phyloP scores from a whole-genome alignment of 2,888 invertebrate species.

The Rhagophthalmus giganteus region DNA sequence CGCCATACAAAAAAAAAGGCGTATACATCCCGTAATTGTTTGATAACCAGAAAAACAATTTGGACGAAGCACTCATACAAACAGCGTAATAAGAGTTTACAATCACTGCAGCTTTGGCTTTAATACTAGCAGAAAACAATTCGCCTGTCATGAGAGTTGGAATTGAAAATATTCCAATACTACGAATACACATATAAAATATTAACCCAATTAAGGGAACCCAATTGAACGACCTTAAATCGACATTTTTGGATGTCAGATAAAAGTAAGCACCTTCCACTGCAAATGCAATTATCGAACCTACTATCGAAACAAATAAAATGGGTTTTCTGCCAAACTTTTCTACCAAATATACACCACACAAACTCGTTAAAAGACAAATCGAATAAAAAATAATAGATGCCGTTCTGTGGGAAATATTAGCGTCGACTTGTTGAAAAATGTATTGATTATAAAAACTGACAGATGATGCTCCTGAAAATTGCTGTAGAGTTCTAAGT shows the following conservation, averaged over 20 bases:
- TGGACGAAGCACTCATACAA: slow-evolving; percentile 40
- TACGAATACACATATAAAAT: slow-evolving; percentile 34
- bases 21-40: slow-evolving; percentile 42
- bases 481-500: slow-evolving; percentile 49
- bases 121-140: slow-evolving; percentile 43
- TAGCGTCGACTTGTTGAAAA: slow-evolving; percentile 46
- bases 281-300: no score
- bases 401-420: slow-evolving; percentile 43
- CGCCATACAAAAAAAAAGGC: slow-evolving; percentile 42
- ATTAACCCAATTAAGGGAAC: slow-evolving; percentile 39
- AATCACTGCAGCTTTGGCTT: slow-evolving; percentile 43
- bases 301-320: no score
- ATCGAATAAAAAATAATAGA: slow-evolving; percentile 56
- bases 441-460: slow-evolving; percentile 45
- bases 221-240: slow-evolving; percentile 46
- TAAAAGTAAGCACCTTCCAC: no score
- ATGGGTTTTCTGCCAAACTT: no score
- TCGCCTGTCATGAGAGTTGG: slow-evolving; percentile 41
- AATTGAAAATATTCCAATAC: slow-evolving; percentile 37
- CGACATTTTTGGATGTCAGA: no score
- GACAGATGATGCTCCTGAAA: slow-evolving; percentile 43
- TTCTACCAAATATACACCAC: no score
- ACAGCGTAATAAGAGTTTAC: slow-evolving; percentile 42
- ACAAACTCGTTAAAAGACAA: slow-evolving; percentile 43
- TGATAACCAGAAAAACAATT: slow-evolving; percentile 44